Base-by-base conservation (phyloP, 2,888 invertebrate genomes). In the Pantelozetes paolii region DNA sequence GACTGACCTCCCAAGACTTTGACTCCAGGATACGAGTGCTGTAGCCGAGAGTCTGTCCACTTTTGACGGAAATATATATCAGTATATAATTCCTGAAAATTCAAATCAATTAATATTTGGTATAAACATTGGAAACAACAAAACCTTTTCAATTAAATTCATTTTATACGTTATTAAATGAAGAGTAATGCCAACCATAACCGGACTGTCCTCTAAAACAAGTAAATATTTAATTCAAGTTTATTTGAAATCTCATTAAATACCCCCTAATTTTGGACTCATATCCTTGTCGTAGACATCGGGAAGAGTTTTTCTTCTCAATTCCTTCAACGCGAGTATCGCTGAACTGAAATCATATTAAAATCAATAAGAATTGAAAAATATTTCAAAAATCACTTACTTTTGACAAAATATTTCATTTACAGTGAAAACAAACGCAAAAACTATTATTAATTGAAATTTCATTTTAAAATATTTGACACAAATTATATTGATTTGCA, bases 11-110 rank as follows among this genome's bases (percentile, higher is more conserved):
- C 59, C 15, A 28, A 5, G 1, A 59, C 59, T 15, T 28, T 13
- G 26, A 28, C 30, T 3, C 3, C 13, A 1, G 54, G 3, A 2
- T 5, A 1, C 23, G 54, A 20, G 11, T 13, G 1, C 13, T 15
- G 2, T 1, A 59, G 59, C 11, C 59, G 28, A 13, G 28, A 3
- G 30, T 59, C 59, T 2, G 18, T 30, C 59, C 59, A 59, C 1
- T 8, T 28, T 28, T 59, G 59, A 59, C 59, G 59, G 59, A 59
- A 59, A 59, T 59, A 59, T 30, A 59, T 59, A 18, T 28, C 26
- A 2, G 59, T 13, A 23, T n/a, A 6, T 20, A 50, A 50, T 50
- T 2, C 11, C 50, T 50, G 5, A 9, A 15, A 45, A 36, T 36
- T 11, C 5, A 36, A 36, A 8, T 11, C 36, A 36, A 36, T 36